Base-by-base conservation (phyloP, 1,140 invertebrate genomes). In the Brachionus manjavacas region DNA sequence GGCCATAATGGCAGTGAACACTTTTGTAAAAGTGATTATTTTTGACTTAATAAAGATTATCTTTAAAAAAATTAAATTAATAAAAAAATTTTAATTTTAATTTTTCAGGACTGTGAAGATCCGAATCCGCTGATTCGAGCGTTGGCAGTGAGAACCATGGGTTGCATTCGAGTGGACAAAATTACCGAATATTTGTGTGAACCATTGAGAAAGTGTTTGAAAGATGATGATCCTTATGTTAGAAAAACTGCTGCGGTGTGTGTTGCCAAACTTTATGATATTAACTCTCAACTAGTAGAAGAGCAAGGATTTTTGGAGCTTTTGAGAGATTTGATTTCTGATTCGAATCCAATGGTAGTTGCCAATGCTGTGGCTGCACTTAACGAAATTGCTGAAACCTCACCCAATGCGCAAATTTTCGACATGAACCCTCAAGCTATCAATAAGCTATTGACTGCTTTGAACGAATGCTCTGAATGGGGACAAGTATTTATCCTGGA, bases 1-100 rank as follows among this genome's bases (percentile, higher is more conserved):
- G 94, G 97, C 98, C 76, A 99, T 99, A 84, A 98, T 99, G 96
- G 98, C 98, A 46, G 98, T 99, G 39, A 99, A 99, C 91, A 99
- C 98, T 25, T 99, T 99, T 92, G 98, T 99, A 68, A 99, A 98
- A 60, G 68, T 72, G 16, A 12, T 41, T 41, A 4, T n/a, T 52
- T n/a, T 41, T 52, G 4, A 52, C 9, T 14, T 16, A 35, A 35
- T 35, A 35, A 35, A n/a, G n/a, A n/a, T n/a, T n/a, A n/a, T n/a
- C n/a, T n/a, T n/a, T n/a, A 35, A 35, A 35, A 35, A 35, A 7
- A 11, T 7, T 12, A 1, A 76, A 76, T 76, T 25, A 4, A 23
- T 23, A 23, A 46, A 20, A 12, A 9, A 46, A 46, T 23, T 9
- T 23, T 3, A 43, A 43, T 16, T 9, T 12, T n/a, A 23, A 55